phyloP scores from a whole-genome alignment of 2,113 vertebrate species.

The Larimichthys crocea region DNA sequence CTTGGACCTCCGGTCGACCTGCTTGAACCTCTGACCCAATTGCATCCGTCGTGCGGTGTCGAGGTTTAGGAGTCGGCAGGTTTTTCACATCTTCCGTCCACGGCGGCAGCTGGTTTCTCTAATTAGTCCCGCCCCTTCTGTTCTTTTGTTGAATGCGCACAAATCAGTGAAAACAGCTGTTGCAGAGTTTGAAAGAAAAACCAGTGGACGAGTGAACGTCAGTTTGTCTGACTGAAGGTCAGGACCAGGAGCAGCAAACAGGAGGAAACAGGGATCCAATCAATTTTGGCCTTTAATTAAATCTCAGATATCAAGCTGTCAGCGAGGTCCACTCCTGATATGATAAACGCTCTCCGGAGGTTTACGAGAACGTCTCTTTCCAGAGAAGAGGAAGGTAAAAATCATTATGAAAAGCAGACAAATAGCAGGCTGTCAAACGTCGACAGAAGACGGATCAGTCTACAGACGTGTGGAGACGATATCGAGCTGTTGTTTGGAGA shows the following conservation, averaged over 20 bases:
- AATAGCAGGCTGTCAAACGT: conserved; percentile 3
- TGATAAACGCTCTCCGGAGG: not conserved
- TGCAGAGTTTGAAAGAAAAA: not conserved
- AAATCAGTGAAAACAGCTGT: conserved; percentile 50
- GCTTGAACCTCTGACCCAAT: conserved; percentile 19
- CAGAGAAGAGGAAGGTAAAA: conserved; percentile 1
- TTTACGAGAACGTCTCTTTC: not conserved
- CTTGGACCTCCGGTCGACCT: not conserved
- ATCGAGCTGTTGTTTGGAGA: not conserved
- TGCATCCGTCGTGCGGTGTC: not conserved
- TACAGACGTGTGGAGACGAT: not conserved
- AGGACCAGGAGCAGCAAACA: conserved; percentile 11
- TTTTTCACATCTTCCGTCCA: conserved; percentile 11
- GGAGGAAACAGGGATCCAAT: conserved; percentile 1
- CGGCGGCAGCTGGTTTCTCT: conserved; percentile 58
- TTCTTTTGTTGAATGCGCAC: conserved; percentile 41
- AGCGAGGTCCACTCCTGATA: not conserved
- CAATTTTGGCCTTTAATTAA: conserved; percentile 36
- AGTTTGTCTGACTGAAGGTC: conserved; percentile 30
- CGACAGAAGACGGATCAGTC: not conserved
- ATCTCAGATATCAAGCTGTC: conserved; percentile 31
- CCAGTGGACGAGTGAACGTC: not conserved
- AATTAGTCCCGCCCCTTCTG: conserved; percentile 49
- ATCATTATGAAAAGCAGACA: conserved; percentile 18
- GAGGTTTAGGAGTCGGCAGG: conserved; percentile 8